Evolutionary conservation across 1,140 invertebrate species (phyloP), one percentile per base, ranked within the genome.

Genomic region (Sycophaga agraensis): DNA sequence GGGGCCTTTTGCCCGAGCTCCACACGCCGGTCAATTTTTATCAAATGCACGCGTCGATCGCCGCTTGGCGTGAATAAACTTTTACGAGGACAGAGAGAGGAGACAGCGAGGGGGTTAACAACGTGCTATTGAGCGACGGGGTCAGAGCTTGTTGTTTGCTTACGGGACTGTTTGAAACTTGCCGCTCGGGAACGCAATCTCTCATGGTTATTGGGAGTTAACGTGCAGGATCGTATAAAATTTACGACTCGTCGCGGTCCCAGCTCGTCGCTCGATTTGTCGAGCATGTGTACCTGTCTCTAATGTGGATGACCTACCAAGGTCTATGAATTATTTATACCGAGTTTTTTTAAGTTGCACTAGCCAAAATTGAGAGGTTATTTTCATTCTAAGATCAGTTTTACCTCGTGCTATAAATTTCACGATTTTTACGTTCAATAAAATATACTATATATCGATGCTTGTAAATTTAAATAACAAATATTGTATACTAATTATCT

Each of bases 21-120:
- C 40, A 56, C 51, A 50, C 69, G 37, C 50, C 54, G 63, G 59
- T 66, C 71, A 70, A 73, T 67, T 70, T 31, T 64, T 70, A 68
- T 65, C 59, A 56, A 60, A 62, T 48, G 59, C 49, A 46, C 16
- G 14, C 3, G 17, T 9, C 35, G 31, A 22, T 48, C 45, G 16
- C 22, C 28, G 28, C n/a, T 22, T 50, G 45, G 59, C 59, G 50
- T 17, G 59, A 60, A 62, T 48, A 49, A 55, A 62, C 40, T 42
- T 62, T 62, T 55, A 62, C n/a, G 51, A 40, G 42, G 22, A 21
- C 28, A n/a, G 45, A 28, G 21, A n/a, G n/a, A n/a, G n/a, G 22
- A 12, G 51, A 49, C 49, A 62, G 49, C 59, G 59, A 62, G n/a
- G 49, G 28, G 48, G 45, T 49, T 40, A 51, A 51, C 58, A 37